Conservation (phyloP, 30 jellyfish, hydroid and myxozoan species). For the Cassiopea andromeda region DNA sequence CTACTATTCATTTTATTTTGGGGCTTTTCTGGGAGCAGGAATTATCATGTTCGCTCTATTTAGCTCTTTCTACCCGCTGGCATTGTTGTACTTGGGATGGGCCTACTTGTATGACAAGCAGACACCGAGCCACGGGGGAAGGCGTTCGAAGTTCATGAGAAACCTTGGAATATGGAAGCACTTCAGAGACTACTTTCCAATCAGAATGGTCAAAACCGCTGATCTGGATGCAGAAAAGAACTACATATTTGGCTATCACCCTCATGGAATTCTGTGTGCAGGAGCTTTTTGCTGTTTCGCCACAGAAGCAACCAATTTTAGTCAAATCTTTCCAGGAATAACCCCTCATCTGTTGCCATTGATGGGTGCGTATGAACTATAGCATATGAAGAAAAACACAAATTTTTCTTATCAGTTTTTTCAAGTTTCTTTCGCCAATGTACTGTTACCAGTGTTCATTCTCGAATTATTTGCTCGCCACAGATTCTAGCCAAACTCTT, state of each 20-base stretch:
- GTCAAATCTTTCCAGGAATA: constrained; percentile 77
- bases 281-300: constrained; percentile 87
- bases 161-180: constrained; percentile 72
- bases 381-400: neutral
- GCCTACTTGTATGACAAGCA: constrained; percentile 81
- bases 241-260: constrained; percentile 89
- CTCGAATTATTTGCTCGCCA: too few relatives aligned
- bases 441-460: too few relatives aligned
- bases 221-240: constrained; percentile 82
- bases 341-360: constrained; percentile 81
- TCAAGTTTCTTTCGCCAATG: too few relatives aligned
- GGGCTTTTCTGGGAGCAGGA: constrained; percentile 78
- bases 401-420: neutral
- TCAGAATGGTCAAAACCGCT: constrained; percentile 67
- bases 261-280: constrained; percentile 89
- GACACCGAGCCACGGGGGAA: constrained; percentile 94
- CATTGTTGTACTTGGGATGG: constrained; percentile 85
- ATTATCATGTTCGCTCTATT: constrained; percentile 60
- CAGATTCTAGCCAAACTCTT: too few relatives aligned
- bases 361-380: constrained; percentile 56
- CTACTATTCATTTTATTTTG: constrained; percentile 89
- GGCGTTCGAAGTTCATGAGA: constrained; percentile 82
- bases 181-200: constrained; percentile 80
- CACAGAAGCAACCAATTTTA: constrained; percentile 83
- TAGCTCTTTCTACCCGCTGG: constrained; percentile 90